phyloP scores from a whole-genome alignment of 1,140 invertebrate genomes.

The Psilanteris sp. region DNA sequence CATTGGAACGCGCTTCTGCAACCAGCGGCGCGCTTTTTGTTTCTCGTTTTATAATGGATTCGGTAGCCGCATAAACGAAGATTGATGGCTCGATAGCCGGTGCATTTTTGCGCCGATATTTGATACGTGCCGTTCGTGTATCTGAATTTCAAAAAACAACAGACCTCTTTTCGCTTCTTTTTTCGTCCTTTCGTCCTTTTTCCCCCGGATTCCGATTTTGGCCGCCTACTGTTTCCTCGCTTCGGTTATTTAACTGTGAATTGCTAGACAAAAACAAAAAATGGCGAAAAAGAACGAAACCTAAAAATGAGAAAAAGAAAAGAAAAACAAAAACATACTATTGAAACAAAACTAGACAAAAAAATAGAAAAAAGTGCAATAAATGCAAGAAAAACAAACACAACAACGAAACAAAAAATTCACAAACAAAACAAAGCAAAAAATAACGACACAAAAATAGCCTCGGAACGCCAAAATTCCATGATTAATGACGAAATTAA shows the following conservation, averaged over 20 bases:
- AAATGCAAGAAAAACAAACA: too few species aligned
- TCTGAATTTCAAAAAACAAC: conserved; percentile 42
- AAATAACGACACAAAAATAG: too few species aligned
- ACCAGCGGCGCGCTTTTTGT: conserved; percentile 41
- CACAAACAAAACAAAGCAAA: too few species aligned
- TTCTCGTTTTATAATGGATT: conserved; percentile 52
- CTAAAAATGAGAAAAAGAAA: too few species aligned
- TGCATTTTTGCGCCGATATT: conserved; percentile 59
- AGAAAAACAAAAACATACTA: too few species aligned
- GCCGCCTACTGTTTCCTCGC: not conserved
- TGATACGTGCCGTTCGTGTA: conserved; percentile 49
- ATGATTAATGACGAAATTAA: not conserved
- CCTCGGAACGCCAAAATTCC: too few species aligned
- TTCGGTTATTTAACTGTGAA: conserved; percentile 10
- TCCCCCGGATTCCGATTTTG: not conserved
- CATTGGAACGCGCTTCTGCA: conserved; percentile 42
- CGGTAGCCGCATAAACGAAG: conserved; percentile 57
- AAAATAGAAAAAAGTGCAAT: too few species aligned
- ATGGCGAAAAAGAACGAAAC: not conserved
- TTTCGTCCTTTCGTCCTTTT: conserved; percentile 1
- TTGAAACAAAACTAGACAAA: too few species aligned
- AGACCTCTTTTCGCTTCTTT: not conserved
- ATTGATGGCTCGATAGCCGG: conserved; percentile 54
- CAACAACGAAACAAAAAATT: too few species aligned
- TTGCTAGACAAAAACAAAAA: conserved; percentile 18